Evolutionary conservation across 2,888 invertebrate genomes (phyloP), one percentile per base, ranked within the genome.

Genomic region (Allophyes oxyacanthae): DNA sequence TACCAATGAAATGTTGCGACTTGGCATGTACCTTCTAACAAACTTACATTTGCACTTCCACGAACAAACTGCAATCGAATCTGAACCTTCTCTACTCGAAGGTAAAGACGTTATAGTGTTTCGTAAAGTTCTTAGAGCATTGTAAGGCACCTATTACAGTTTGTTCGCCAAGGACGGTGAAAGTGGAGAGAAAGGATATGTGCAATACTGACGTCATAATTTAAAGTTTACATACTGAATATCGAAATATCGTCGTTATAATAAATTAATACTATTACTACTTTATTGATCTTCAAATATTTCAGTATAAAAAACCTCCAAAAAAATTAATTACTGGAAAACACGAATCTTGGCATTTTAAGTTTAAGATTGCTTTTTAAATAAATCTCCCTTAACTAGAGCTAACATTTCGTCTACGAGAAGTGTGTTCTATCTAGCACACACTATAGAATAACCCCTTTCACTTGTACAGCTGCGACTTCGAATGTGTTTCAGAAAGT

Each of bases 111-210:
- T 37, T 37, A 40, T 61, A 53, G 48, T 42, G 14, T 69, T 62
- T 58, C 10, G 15, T 26, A 37, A 10, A 45, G 46, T 26, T 52
- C 40, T 50, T 64, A 49, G 38, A 64, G 63, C 60, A 74, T 72
- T 54, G 62, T 67, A 68, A 74, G 61, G 67, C 63, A 66, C 69
- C 69, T 78, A 76, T 79, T 80, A 79, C 76, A 79, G 81, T 78
- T 76, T 75, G 79, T 77, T 82, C 74, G 84, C 84, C 88, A 92
- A 92, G 92, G 92, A 91, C 88, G 83, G 92, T 86, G 92, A 93
- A 93, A 93, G 92, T 87, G 72, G 77, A 85, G 89, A 85, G 90
- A 91, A 90, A 91, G 90, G 91, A 90, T n/a, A n/a, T 87, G 82
- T 84, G 83, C 82, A 80, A 77, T 75, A 60, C 67, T 84, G 20